Conservation (phyloP, 2,113 vertebrate genomes). For the Cyphomyrus discorhynchus region DNA sequence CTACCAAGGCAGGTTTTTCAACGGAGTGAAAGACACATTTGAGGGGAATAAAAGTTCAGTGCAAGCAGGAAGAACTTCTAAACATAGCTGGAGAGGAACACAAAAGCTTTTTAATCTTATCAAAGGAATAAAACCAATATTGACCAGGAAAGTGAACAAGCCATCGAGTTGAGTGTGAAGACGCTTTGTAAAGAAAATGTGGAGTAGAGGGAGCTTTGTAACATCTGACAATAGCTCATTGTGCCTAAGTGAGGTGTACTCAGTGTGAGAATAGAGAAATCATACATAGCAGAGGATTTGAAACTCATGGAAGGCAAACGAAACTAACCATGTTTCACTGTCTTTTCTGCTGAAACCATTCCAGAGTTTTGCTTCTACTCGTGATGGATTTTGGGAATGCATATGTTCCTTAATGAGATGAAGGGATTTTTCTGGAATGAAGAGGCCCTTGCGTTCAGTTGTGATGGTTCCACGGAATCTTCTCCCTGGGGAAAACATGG, state of each 20-base stretch:
- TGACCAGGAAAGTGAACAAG: background rate
- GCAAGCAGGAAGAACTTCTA: background rate
- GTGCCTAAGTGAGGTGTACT: background rate
- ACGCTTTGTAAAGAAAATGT: background rate
- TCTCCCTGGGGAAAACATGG: background rate
- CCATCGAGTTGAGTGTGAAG: background rate
- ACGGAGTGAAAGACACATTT: background rate
- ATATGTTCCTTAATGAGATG: background rate
- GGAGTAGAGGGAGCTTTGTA: background rate
- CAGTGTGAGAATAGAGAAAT: background rate
- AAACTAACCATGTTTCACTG: background rate
- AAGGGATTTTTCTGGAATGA: background rate
- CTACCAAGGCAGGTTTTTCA: background rate
- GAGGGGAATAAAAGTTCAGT: background rate
- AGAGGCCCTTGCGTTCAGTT: background rate
- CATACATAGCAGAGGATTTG: background rate
- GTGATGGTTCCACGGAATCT: background rate
- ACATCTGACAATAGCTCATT: background rate
- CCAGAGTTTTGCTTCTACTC: slow-evolving; percentile 4
- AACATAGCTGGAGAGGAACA: background rate
- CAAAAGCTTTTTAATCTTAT: background rate
- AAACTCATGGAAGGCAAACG: background rate
- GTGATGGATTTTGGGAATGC: background rate
- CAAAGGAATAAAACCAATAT: background rate
- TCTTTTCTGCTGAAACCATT: background rate